Evolutionary conservation across 2,888 invertebrate species (phyloP).

Genomic region (Andrena flavipes): DNA sequence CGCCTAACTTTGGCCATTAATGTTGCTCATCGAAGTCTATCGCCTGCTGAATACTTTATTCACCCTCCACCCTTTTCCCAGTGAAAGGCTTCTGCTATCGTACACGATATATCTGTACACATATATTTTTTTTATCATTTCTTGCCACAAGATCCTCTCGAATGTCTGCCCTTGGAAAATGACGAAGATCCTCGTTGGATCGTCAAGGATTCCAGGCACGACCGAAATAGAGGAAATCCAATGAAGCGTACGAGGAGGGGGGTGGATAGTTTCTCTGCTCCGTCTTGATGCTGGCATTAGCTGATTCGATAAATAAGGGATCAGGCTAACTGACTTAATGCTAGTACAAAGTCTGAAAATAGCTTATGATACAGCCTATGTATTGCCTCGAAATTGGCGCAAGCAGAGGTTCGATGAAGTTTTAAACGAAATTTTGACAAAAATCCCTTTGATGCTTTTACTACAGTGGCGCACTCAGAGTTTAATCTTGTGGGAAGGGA

Average conservation of each 20-base stretch:
- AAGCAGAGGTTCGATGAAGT: not conserved
- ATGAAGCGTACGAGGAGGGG: not conserved
- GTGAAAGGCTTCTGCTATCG: not conserved
- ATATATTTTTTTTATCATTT: not conserved
- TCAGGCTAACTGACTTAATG: not conserved
- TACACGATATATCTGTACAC: too few species aligned
- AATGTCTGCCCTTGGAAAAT: not conserved
- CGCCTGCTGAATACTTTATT: not conserved
- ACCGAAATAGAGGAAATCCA: conserved; percentile 8
- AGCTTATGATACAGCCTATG: not conserved
- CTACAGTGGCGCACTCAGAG: too few species aligned
- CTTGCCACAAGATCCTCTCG: not conserved
- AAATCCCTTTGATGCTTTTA: too few species aligned
- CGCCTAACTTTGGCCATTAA: conserved; percentile 32
- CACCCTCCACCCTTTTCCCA: not conserved
- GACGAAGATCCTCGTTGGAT: not conserved
- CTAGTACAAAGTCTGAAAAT: not conserved
- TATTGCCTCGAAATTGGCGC: not conserved
- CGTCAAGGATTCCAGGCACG: not conserved
- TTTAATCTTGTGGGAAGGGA: too few species aligned
- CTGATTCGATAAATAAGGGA: conserved; percentile 6
- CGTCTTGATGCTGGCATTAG: conserved; percentile 7
- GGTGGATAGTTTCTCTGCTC: not conserved
- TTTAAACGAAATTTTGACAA: not conserved
- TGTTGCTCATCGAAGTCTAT: conserved; percentile 17